These are phyloP conservation scores for Setipinna tenuifilis DNA, from an alignment of 2,797 vertebrate species.

Conservation along the genomic window DNA sequence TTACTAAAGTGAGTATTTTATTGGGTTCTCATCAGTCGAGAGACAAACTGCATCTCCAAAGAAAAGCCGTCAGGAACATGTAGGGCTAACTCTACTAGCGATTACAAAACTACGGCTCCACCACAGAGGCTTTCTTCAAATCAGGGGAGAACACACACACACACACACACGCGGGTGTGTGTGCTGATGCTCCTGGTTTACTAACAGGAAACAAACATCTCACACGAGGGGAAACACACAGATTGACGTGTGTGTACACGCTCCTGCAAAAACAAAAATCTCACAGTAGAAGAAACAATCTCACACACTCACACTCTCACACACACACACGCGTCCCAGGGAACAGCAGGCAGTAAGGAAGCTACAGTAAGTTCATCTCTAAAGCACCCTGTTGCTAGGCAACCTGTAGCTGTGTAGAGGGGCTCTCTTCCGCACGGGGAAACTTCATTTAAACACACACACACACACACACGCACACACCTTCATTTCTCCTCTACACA, in stretches of 20 bases:
- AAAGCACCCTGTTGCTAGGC: background rate
- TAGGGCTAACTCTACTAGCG: no score
- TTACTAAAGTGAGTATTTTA: background rate
- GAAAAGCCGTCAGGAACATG: no score
- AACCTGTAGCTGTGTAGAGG: background rate
- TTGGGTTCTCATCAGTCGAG: slow-evolving; percentile 3
- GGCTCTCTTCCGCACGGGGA: background rate
- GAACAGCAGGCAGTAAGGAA: background rate
- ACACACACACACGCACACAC: background rate
- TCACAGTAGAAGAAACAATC: no score
- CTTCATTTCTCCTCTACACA: background rate
- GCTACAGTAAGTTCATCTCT: slow-evolving; percentile 1
- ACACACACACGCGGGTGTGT: background rate
- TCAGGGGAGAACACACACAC: background rate
- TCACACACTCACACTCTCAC: no score
- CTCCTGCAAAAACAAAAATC: no score
- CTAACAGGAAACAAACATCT: background rate
- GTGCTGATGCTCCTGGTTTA: background rate
- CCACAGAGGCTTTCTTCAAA: no score
- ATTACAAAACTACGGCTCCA: no score
- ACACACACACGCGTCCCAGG: no score
- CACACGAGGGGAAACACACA: background rate
- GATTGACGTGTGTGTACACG: no score
- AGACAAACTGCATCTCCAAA: background rate
- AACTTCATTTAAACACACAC: background rate